Conservation (phyloP, 2,797 vertebrate species). For the Petrocephalus sullivani region DNA sequence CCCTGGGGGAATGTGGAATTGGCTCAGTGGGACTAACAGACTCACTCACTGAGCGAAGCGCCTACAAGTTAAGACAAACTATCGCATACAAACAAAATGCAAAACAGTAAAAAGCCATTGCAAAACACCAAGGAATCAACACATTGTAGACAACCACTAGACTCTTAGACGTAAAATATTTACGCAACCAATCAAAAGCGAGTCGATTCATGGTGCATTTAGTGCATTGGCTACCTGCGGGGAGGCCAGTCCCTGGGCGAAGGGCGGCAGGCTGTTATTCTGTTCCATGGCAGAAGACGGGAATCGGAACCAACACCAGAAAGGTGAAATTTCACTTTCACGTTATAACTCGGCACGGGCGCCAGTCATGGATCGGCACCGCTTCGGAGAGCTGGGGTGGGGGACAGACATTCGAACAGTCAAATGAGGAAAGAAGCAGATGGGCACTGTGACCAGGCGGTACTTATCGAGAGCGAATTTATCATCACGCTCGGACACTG, state of each 20-base stretch:
- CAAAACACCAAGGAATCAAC: neutral
- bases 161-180: neutral
- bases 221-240: conserved; percentile 69
- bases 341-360: neutral
- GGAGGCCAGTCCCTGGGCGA: conserved; percentile 86
- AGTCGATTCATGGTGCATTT: neutral
- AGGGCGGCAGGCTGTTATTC: conserved; percentile 63
- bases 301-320: neutral
- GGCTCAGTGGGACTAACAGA: neutral
- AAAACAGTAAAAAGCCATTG: neutral
- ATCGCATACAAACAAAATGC: neutral
- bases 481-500: neutral
- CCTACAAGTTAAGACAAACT: neutral
- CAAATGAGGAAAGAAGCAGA: neutral
- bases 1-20: conserved; percentile 56
- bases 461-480: neutral
- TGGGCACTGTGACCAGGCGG: neutral
- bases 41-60: neutral
- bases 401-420: neutral
- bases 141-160: neutral
- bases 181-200: neutral
- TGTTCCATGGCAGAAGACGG: conserved; percentile 76
- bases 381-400: neutral
- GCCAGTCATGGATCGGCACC: neutral
- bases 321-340: neutral